These are phyloP conservation scores for Cherax destructor DNA, from an alignment of 1,140 invertebrate species.

Conservation along the genomic window DNA sequence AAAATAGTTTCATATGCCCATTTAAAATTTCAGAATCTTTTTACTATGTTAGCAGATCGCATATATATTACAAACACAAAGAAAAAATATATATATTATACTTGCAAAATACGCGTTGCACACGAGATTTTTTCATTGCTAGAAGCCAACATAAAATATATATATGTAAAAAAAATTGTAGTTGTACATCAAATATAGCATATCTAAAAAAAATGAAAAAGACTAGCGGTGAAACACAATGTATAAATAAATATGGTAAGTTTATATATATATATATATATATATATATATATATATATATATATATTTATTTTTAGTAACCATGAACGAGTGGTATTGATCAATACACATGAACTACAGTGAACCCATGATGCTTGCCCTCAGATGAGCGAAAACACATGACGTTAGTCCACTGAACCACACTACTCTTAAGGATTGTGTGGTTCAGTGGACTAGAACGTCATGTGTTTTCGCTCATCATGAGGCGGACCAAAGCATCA, in stretches of 20 bases:
- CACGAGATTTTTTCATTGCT: not conserved
- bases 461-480: too few relatives aligned
- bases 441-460: too few relatives aligned
- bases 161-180: not conserved
- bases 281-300: conserved; percentile 19
- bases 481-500: too few relatives aligned
- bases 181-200: too few relatives aligned
- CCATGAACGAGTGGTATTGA: too few relatives aligned
- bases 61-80: conserved; percentile 2
- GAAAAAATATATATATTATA: not conserved
- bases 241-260: not conserved
- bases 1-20: conserved; percentile 5
- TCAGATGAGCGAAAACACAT: too few relatives aligned
- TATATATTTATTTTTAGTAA: not conserved
- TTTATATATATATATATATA: conserved; percentile 27
- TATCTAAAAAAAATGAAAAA: too few relatives aligned
- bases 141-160: not conserved
- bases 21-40: conserved; percentile 1
- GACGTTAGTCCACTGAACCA: too few relatives aligned
- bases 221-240: too few relatives aligned
- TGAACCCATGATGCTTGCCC: too few relatives aligned
- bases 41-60: not conserved
- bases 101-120: not conserved
- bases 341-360: too few relatives aligned
- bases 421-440: too few relatives aligned